Evolutionary conservation across 1,140 invertebrate species (phyloP), one percentile per base, ranked within the genome.

Genomic region (Muscidifurax raptorellus): DNA sequence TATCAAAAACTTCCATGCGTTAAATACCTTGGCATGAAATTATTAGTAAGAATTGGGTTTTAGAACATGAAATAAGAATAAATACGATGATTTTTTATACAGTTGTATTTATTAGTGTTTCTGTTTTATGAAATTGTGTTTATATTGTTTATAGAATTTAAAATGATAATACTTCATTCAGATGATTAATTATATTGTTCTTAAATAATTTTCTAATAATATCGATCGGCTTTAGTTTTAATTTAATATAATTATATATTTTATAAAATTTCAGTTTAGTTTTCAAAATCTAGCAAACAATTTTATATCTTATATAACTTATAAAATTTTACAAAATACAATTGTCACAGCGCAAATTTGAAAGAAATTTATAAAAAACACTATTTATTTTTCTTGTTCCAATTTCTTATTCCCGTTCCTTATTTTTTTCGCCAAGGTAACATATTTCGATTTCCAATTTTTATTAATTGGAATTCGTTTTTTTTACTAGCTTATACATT

Each of bases 1-100:
- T 72, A 82, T 82, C 64, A 80, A 84, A 40, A 84, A 47, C 66
- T 85, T 85, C n/a, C 72, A 81, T 69, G 79, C 44, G 36, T 85
- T 59, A 72, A 59, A 79, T 25, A 79, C 64, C 66, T 59, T 72
- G 30, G 27, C 25, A 66, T 15, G 44, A 78, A 78, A 72, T 81
- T 69, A 27, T 69, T 72, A 85, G 47, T 81, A 79, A 80, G 82
- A 78, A 59, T 27, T 84, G 72, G 28, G 67, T 80, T 84, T 72
- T 64, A 80, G 44, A 85, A 81, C 30, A 40, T 81, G 71, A 59
- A 81, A 81, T 81, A 69, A 81, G 83, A 81, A 85, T 84, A 36
- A 69, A 9, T 81, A 32, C 40, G 27, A 59, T 79, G 72, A 40
- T 44, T 80, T 67, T 67, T 67, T 67, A 69, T 69, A 28, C 30